A percentile compares a stretch with the other conserved stretches of the same genome.
Conservation (phyloP, 2,888 invertebrate genomes). For the Tineola bisselliella region DNA sequence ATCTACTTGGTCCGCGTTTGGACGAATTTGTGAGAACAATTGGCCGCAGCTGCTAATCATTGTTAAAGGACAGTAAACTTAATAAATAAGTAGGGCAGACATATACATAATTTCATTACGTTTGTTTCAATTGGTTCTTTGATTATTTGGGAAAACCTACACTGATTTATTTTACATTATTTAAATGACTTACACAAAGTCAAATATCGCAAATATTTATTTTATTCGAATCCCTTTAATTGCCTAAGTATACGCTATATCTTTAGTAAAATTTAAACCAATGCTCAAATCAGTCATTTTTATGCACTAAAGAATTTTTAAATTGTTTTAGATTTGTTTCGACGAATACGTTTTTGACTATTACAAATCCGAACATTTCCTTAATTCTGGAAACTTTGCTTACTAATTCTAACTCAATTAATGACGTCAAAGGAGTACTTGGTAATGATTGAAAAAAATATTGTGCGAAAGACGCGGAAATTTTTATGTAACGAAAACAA, state of each 20-base stretch:
- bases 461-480: not conserved
- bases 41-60: slow-evolving; percentile 44
- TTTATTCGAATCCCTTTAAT: too few relatives aligned
- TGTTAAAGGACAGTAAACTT: slow-evolving; percentile 34
- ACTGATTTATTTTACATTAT: not conserved
- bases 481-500: too few relatives aligned
- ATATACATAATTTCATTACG: not conserved
- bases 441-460: not conserved
- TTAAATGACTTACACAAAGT: too few relatives aligned
- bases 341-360: too few relatives aligned
- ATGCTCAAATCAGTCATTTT: too few relatives aligned
- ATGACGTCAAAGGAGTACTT: not conserved
- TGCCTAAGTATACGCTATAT: too few relatives aligned
- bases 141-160: not conserved
- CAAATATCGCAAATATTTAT: too few relatives aligned
- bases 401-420: not conserved
- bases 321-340: too few relatives aligned
- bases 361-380: too few relatives aligned
- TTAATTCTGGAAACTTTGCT: not conserved
- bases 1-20: slow-evolving; percentile 30
- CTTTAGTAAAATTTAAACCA: too few relatives aligned
- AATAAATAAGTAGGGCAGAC: slow-evolving; percentile 15
- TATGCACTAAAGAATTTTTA: too few relatives aligned
- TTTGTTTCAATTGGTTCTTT: not conserved
- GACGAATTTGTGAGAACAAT: slow-evolving; percentile 34